A percentile compares a stretch with the other conserved stretches of the same genome.
Evolutionary conservation across 1,140 invertebrate genomes (phyloP).

Genomic region (Microvelia longipes): DNA sequence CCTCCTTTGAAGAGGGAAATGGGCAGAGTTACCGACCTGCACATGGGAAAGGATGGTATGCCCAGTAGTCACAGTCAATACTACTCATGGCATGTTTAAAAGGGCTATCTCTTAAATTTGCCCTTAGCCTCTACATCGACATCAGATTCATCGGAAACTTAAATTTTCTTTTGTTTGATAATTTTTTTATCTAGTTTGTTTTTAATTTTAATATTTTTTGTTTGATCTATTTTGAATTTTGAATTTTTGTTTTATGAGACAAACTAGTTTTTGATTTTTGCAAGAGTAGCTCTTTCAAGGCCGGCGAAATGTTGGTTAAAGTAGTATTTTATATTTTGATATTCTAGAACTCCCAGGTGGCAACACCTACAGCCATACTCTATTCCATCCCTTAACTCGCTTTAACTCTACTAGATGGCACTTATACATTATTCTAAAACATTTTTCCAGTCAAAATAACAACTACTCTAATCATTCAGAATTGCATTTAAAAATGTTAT

Average conservation of each 20-base stretch:
- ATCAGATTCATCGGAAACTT: not conserved
- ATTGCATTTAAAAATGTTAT: too few species aligned
- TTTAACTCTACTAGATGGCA: too few species aligned
- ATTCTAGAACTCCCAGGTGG: not conserved
- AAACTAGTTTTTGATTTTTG: not conserved
- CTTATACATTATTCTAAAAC: too few species aligned
- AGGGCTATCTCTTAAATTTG: not conserved
- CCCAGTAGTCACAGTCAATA: not conserved
- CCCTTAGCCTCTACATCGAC: not conserved
- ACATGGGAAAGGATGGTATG: not conserved
- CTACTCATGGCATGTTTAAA: not conserved
- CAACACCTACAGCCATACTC: not conserved
- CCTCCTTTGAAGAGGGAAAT: constrained; percentile 16
- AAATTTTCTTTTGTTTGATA: not conserved
- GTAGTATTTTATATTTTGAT: not conserved
- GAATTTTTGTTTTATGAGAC: not conserved
- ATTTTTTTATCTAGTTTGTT: not conserved
- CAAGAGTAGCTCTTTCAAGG: not conserved
- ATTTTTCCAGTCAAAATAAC: too few species aligned
- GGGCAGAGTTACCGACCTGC: not conserved
- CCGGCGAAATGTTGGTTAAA: not conserved
- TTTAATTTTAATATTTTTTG: not conserved
- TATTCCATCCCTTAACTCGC: not conserved
- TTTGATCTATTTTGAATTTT: not conserved
- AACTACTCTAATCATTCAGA: too few species aligned